Evolutionary conservation across 2,888 invertebrate species (phyloP).

Genomic region (Eurytoma californica): DNA sequence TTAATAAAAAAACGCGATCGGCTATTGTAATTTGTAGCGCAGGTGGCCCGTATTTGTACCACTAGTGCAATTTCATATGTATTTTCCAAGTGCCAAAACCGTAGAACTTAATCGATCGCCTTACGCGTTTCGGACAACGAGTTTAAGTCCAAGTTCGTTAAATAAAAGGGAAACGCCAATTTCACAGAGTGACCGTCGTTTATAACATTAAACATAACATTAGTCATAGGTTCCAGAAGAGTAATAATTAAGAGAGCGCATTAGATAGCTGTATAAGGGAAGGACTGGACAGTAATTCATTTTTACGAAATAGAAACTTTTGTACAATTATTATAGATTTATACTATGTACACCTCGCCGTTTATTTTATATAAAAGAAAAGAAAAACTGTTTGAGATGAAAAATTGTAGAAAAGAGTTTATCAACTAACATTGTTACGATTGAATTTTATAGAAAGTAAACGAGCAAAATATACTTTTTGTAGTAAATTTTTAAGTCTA

Average conservation of each 20-base stretch:
- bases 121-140: slow-evolving; percentile 60
- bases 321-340: slow-evolving; percentile 52
- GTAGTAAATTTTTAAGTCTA: slow-evolving; percentile 55
- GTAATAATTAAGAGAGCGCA: slow-evolving; percentile 56
- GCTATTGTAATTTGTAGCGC: slow-evolving; percentile 52
- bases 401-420: slow-evolving; percentile 50
- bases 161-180: slow-evolving; percentile 44
- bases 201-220: slow-evolving; percentile 53
- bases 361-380: slow-evolving; percentile 51
- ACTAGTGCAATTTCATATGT: slow-evolving; percentile 60
- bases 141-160: slow-evolving; percentile 52
- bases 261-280: slow-evolving; percentile 56
- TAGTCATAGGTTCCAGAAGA: slow-evolving; percentile 60
- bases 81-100: slow-evolving; percentile 73
- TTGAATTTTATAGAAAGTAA: slow-evolving; percentile 51
- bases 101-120: slow-evolving; percentile 65
- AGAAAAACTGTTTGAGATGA: slow-evolving; percentile 46
- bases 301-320: slow-evolving; percentile 52
- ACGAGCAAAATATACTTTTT: slow-evolving; percentile 48
- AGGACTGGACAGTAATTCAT: slow-evolving; percentile 58
- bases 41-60: slow-evolving; percentile 52
- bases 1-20: slow-evolving; percentile 41
- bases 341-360: slow-evolving; percentile 50
- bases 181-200: slow-evolving; percentile 49
- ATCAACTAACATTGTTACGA: slow-evolving; percentile 49